These are phyloP conservation scores for Heliconius himera DNA, from an alignment of 1,140 invertebrate genomes.

Conservation along the genomic window DNA sequence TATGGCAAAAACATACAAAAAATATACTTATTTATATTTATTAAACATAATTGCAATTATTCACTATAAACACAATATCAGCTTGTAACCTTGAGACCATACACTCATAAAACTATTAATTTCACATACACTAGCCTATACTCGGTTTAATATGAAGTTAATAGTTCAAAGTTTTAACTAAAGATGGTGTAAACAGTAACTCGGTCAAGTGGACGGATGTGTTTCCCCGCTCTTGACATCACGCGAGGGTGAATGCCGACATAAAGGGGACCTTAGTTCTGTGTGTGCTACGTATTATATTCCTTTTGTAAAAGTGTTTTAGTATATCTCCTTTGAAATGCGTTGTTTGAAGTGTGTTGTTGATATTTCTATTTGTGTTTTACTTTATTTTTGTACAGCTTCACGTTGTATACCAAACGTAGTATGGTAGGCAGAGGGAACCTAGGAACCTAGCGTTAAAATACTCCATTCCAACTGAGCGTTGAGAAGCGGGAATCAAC, in stretches of 20 bases:
- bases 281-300: slow-evolving; percentile 3
- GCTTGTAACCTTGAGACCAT: background rate
- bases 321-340: background rate
- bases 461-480: no score
- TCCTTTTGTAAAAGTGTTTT: background rate
- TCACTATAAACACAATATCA: background rate
- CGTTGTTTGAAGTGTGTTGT: background rate
- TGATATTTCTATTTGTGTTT: background rate
- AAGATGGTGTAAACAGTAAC: slow-evolving; percentile 41
- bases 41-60: background rate
- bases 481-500: no score
- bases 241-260: slow-evolving; percentile 42
- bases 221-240: slow-evolving; percentile 62
- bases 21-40: no score
- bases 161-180: slow-evolving; percentile 24
- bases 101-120: background rate
- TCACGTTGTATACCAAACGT: no score
- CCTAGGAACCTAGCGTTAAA: no score
- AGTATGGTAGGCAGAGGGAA: no score
- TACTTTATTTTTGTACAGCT: slow-evolving; percentile 21
- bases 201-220: slow-evolving; percentile 68
- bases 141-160: background rate
- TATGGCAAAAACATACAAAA: no score
- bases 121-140: background rate
- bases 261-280: slow-evolving; percentile 27